Base-by-base conservation (phyloP, 2,113 vertebrate genomes). In the Rhinogobius similis region DNA sequence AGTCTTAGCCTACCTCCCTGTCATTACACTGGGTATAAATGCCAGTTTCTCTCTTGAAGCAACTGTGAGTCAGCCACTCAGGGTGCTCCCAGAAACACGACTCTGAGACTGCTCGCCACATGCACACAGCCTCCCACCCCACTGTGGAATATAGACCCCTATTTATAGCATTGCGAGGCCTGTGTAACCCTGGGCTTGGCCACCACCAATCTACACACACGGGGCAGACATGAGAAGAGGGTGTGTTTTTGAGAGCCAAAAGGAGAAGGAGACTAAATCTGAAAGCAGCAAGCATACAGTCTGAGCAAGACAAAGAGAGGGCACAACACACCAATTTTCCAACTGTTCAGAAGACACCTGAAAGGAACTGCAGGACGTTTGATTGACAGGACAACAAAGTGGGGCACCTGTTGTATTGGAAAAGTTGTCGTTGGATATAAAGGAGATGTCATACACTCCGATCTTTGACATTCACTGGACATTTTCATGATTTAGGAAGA, bases 91-190 rank as follows among this genome's bases (percentile, higher is more conserved):
- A 72, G 89, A 92, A 92, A 93, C 86, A 87, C 52, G 84, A 90
- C 82, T 90, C 91, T 74, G 72, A 74, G 48, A 41, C 82, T 82
- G 81, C 64, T 75, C 36, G 81, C 87, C 84, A 86, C 89, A 89
- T 88, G 88, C 66, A n/a, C 27, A 32, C 18, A 89, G 83, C 78
- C 85, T 87, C 89, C 90, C 91, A 90, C 91, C 87, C 89, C 77
- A 71, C 82, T 90, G 91, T 89, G 88, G 90, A 91, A 92, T 91
- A 92, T 88, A 89, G 88, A 86, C 86, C 88, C 85, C 91, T 94
- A 94, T 93, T 94, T 93, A 84, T 94, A 94, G 93, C 72, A 11
- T 75, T 83, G 84, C 72, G 12, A 79, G 89, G 87, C 82, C 80
- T 81, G 79, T 81, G 79, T 85, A 85, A 87, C 83, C 77, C 75